These are phyloP conservation scores for Phania funesta DNA, from an alignment of 2,888 invertebrate genomes.

Conservation along the genomic window DNA sequence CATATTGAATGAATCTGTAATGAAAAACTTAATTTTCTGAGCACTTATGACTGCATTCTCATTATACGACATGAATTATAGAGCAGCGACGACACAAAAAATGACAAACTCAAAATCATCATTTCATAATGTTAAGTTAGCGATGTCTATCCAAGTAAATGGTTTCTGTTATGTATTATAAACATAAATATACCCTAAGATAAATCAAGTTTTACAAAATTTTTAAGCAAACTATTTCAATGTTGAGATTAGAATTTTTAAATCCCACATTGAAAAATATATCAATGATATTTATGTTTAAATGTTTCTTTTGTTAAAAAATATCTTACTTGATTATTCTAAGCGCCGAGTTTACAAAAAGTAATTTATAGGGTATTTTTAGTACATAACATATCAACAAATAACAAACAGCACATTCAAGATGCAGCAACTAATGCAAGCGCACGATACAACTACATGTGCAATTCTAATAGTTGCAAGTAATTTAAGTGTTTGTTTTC, in stretches of 20 bases:
- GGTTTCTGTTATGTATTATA: neutral
- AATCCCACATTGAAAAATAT: too few species aligned
- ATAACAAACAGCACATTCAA: neutral
- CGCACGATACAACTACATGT: conserved; percentile 13
- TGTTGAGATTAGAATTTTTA: too few species aligned
- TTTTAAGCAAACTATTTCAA: neutral
- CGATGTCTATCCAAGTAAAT: conserved; percentile 33
- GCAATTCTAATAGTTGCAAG: conserved; percentile 47
- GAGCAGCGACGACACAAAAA: neutral
- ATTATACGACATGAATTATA: conserved; percentile 22
- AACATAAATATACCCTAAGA: neutral
- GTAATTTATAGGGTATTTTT: neutral
- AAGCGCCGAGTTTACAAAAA: too few species aligned
- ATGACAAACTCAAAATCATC: conserved; percentile 9
- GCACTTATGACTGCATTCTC: conserved; percentile 31
- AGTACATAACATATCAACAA: neutral
- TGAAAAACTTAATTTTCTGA: conserved; percentile 54
- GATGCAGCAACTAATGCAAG: neutral
- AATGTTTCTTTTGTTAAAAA: too few species aligned
- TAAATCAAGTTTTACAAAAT: neutral
- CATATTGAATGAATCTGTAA: conserved; percentile 37
- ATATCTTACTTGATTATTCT: too few species aligned
- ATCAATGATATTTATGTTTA: too few species aligned
- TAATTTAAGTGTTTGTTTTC: conserved; percentile 48
- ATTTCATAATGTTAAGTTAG: conserved; percentile 11